Evolutionary conservation across 2,113 vertebrate genomes (phyloP), one percentile per base, ranked within the genome.

Genomic region (Turdus rufiventris): DNA sequence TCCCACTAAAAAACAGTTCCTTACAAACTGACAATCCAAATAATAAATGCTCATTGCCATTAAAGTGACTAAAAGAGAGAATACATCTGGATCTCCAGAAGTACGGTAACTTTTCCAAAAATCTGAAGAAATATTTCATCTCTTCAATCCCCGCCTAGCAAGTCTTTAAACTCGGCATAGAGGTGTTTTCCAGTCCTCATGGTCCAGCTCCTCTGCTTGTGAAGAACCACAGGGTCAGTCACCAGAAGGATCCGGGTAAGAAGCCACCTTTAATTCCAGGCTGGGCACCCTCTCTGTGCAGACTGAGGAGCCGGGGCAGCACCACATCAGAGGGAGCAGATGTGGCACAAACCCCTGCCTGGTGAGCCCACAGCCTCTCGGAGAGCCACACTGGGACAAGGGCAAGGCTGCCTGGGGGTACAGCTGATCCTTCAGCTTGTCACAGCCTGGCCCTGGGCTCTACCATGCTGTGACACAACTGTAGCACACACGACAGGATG

Each of bases 281-380:
- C 17, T 38, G 10, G 51, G 36, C 1, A 0, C 11, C 10, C 34
- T 43, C 40, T 23, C 3, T 9, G 50, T 6, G n/a, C 36, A 5
- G 53, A 26, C 12, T 0, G 0, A 65, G 57, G 47, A 70, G 57
- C 47, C 62, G 50, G 75, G 60, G 45, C 9, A 57, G 56, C 20
- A 58, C 5, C 68, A 9, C 0, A 0, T 23, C 2, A 1, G 20
- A 13, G 47, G n/a, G 31, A 61, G 40, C 1, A 31, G 1, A 23
- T 20, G n/a, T 29, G 40, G 67, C 62, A 53, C 36, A 4, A 34
- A 18, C 5, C 8, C 15, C 18, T 45, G 60, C 38, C 74, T 1
- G 1, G 8, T 17, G 54, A 51, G 2, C 3, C 47, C 31, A 20
- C 21, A 28, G 50, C 18, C 25, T 36, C 42, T 26, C 3, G 1